Percentiles rank a stretch among this genome's conserved stretches.
These are phyloP conservation scores for Camelus bactrianus DNA, from an alignment of 2,113 vertebrate genomes.

Conservation along the genomic window DNA sequence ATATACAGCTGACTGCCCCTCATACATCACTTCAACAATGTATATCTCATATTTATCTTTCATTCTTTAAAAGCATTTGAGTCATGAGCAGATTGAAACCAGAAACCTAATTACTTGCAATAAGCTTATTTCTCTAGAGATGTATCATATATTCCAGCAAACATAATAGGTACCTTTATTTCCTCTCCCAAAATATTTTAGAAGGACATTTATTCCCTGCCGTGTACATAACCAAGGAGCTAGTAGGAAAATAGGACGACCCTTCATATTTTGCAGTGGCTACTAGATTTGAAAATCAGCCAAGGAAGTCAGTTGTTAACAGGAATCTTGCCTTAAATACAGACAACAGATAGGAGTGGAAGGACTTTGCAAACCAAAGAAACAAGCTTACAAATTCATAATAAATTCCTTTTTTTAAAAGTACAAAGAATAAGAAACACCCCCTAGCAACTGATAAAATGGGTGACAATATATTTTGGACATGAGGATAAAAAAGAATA, in stretches of 20 bases:
- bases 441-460: background rate
- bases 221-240: background rate
- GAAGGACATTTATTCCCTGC: background rate
- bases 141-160: background rate
- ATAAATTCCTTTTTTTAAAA: background rate
- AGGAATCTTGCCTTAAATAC: background rate
- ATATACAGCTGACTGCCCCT: background rate
- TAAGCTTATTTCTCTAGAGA: conserved; percentile 45
- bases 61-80: conserved; percentile 21
- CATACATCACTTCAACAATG: background rate
- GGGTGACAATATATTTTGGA: background rate
- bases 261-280: background rate
- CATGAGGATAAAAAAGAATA: background rate
- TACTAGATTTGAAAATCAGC: conserved; percentile 32
- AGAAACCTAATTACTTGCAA: conserved; percentile 67
- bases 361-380: background rate
- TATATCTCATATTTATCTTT: background rate
- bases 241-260: background rate
- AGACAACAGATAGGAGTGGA: background rate
- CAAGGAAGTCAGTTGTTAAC: background rate
- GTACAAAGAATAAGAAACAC: background rate
- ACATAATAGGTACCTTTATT: conserved; percentile 8
- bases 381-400: background rate
- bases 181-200: conserved; percentile 42
- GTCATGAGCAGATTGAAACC: conserved; percentile 27